Evolutionary conservation across 2,113 vertebrate genomes (phyloP).

Genomic region (Mormyrus iriodes): DNA sequence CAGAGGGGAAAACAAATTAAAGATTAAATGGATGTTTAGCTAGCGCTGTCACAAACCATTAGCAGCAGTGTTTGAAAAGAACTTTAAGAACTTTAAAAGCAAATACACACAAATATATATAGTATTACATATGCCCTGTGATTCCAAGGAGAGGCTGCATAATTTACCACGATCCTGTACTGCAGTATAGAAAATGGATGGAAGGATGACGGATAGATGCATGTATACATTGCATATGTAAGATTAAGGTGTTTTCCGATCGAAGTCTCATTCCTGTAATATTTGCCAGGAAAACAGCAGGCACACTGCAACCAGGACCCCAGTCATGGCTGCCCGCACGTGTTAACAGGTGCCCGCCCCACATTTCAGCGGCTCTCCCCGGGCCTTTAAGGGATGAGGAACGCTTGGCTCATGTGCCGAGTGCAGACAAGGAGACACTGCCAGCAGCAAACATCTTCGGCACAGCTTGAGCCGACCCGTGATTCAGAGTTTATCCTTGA

Average conservation of each 20-base stretch:
- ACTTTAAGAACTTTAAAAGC: neutral
- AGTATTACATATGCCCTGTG: neutral
- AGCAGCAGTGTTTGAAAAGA: neutral
- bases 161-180: neutral
- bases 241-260: constrained; percentile 29
- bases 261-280: constrained; percentile 33
- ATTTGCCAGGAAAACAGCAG: constrained; percentile 33
- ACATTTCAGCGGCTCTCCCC: neutral
- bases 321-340: neutral
- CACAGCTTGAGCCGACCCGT: neutral
- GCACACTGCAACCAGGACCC: neutral
- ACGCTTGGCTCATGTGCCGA: neutral
- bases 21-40: neutral
- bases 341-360: neutral
- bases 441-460: neutral
- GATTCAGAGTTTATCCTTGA: constrained; percentile 2
- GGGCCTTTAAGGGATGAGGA: neutral
- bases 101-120: neutral
- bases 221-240: neutral
- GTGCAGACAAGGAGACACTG: neutral
- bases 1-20: neutral
- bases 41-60: neutral
- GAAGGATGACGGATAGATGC: neutral
- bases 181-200: neutral
- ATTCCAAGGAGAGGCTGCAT: neutral